These are phyloP conservation scores for Mobula hypostoma DNA, from an alignment of 2,113 vertebrate species.

Conservation along the genomic window DNA sequence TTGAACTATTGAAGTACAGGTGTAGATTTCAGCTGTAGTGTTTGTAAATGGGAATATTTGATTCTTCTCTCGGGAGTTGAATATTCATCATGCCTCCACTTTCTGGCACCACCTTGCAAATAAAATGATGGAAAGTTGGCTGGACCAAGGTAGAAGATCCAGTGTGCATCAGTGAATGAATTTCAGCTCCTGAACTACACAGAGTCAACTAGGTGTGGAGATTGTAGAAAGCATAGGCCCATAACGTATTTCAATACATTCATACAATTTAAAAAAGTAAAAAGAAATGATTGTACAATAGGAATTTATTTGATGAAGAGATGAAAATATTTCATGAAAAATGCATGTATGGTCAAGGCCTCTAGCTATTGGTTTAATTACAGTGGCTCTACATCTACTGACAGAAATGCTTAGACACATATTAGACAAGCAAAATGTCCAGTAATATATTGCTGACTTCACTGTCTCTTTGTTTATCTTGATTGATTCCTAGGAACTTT, in stretches of 20 bases:
- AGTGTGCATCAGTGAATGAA: too few relatives aligned
- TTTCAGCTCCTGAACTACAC: background rate
- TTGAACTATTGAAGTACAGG: too few relatives aligned
- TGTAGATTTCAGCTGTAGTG: too few relatives aligned
- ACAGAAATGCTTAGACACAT: background rate
- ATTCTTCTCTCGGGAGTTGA: too few relatives aligned
- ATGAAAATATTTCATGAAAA: background rate
- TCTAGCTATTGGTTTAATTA: background rate
- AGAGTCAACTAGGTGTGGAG: too few relatives aligned
- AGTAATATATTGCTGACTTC: background rate
- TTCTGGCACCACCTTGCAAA: too few relatives aligned
- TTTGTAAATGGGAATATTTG: too few relatives aligned
- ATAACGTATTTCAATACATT: background rate
- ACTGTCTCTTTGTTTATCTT: background rate
- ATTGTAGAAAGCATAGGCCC: background rate
- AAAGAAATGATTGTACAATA: background rate
- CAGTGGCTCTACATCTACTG: background rate
- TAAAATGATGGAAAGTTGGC: background rate
- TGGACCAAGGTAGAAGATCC: background rate
- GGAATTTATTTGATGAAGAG: background rate
- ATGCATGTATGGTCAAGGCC: background rate
- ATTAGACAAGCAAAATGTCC: background rate
- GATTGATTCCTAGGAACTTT: background rate
- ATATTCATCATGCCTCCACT: too few relatives aligned
- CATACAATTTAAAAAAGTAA: background rate